phyloP scores from a whole-genome alignment of 2,888 invertebrate species.

The Drosophila quinaria region DNA sequence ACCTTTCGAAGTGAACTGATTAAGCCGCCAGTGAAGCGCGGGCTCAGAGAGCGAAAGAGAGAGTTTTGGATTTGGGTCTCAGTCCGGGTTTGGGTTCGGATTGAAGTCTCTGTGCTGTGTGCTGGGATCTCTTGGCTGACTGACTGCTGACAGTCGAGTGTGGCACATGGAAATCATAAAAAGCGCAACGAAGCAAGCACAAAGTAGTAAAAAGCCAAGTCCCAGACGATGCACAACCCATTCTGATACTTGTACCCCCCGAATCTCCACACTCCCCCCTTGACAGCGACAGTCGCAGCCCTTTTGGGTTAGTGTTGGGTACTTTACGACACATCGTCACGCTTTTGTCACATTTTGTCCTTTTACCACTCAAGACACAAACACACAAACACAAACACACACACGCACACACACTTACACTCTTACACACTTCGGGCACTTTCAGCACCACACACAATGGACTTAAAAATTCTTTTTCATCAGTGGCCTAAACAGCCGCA shows the following conservation, averaged over 20 bases:
- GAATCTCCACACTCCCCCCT: background rate
- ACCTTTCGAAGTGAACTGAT: conserved; percentile 72
- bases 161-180: conserved; percentile 67
- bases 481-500: conserved; percentile 57
- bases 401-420: background rate
- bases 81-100: conserved; percentile 10
- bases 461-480: conserved; percentile 77
- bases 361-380: conserved; percentile 66
- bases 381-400: conserved; percentile 8
- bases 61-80: conserved; percentile 9
- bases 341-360: conserved; percentile 83
- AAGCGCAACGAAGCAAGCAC: conserved; percentile 53
- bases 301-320: conserved; percentile 62
- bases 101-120: conserved; percentile 12
- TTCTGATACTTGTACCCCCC: background rate
- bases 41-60: conserved; percentile 12
- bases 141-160: conserved; percentile 62
- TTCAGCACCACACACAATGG: conserved; percentile 67
- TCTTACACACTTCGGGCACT: conserved; percentile 53
- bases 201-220: conserved; percentile 57
- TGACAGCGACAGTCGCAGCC: conserved; percentile 29
- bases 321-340: conserved; percentile 84
- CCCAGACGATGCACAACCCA: conserved; percentile 47
- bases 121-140: conserved; percentile 37
- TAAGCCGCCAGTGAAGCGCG: conserved; percentile 68